Evolutionary conservation across 1,140 invertebrate species (phyloP).

Genomic region (Drosophila ogumai): DNA sequence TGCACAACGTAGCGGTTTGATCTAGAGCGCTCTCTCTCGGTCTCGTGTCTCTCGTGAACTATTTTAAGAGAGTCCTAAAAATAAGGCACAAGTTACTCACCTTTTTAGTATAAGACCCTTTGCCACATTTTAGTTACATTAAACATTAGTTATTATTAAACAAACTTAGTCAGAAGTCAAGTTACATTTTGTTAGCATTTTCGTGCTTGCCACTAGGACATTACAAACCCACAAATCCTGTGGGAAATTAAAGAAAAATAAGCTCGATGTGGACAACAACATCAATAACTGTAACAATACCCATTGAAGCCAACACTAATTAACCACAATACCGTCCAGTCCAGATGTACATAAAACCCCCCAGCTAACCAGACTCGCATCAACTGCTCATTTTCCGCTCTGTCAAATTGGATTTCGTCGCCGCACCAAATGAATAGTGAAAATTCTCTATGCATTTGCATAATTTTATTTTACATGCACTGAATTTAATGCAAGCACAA

Average conservation of each 20-base stretch:
- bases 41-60: not conserved
- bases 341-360: slow-evolving; percentile 10
- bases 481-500: slow-evolving; percentile 53
- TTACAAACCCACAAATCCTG: not conserved
- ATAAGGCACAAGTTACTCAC: not conserved
- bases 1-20: no score
- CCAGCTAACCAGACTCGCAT: slow-evolving; percentile 20
- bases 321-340: slow-evolving; percentile 40
- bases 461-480: slow-evolving; percentile 70
- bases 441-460: slow-evolving; percentile 64
- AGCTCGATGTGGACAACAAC: not conserved
- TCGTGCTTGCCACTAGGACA: not conserved
- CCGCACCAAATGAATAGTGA: slow-evolving; percentile 30
- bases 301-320: slow-evolving; percentile 29
- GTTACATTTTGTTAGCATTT: not conserved
- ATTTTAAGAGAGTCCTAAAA: not conserved
- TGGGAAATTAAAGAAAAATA: slow-evolving; percentile 29
- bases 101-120: not conserved
- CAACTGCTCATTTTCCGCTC: slow-evolving; percentile 44
- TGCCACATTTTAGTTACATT: not conserved
- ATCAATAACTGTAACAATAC: slow-evolving; percentile 26
- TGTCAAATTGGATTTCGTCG: slow-evolving; percentile 41
- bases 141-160: not conserved
- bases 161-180: not conserved
- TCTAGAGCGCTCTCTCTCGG: no score